phyloP scores from a whole-genome alignment of 2,113 vertebrate genomes.

The Cebidichthys violaceus region DNA sequence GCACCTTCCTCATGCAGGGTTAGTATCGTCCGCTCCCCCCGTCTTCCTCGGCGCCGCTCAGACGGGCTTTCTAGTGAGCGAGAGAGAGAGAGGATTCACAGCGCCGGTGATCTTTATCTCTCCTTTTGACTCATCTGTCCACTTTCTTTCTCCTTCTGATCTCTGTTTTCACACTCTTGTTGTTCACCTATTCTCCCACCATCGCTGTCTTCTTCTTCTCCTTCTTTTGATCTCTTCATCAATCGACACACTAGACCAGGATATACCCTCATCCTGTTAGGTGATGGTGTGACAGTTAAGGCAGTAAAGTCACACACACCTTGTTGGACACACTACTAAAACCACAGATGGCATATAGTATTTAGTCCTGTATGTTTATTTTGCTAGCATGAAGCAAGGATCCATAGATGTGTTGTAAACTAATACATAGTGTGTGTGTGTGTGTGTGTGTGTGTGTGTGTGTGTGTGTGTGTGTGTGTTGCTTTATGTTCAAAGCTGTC shows the following conservation, averaged over 20 bases:
- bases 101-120: not conserved
- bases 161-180: conserved; percentile 1
- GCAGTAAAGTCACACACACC: not conserved
- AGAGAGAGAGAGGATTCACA: not conserved
- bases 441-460: not conserved
- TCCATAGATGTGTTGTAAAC: too few relatives aligned
- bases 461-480: not conserved
- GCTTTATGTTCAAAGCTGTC: not conserved
- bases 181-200: not conserved
- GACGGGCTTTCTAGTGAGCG: not conserved
- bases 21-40: conserved; percentile 47
- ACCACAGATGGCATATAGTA: not conserved
- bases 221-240: not conserved
- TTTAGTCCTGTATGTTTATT: not conserved
- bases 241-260: not conserved
- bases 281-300: conserved; percentile 4
- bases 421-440: too few relatives aligned
- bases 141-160: not conserved
- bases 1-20: conserved; percentile 95
- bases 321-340: too few relatives aligned
- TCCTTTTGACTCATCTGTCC: not conserved
- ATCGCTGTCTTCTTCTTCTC: too few relatives aligned
- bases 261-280: not conserved
- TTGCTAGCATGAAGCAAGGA: not conserved
- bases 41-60: not conserved